These are phyloP conservation scores for Takifugu flavidus DNA, from an alignment of 2,113 vertebrate genomes.

Conservation along the genomic window DNA sequence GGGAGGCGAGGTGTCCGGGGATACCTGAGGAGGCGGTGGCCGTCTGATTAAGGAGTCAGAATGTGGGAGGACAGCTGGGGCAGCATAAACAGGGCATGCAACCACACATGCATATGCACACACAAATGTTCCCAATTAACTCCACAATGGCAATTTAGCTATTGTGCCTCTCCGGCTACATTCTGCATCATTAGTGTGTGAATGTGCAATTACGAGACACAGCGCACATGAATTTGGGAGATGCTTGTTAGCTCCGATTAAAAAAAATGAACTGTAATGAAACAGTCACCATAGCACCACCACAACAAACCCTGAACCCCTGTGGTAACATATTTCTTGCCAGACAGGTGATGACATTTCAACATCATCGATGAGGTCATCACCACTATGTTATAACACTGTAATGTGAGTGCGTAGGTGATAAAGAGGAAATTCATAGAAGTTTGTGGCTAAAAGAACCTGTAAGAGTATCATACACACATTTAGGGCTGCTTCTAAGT, in stretches of 20 bases:
- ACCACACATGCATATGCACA: constrained; percentile 11
- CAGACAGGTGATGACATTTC: not conserved
- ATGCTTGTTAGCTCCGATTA: not conserved
- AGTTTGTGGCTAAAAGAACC: no score
- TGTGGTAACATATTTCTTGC: constrained; percentile 1
- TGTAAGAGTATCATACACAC: no score
- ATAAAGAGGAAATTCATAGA: no score
- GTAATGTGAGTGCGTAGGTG: not conserved
- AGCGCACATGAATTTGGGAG: not conserved
- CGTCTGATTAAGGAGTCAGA: constrained; percentile 63
- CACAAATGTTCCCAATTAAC: not conserved
- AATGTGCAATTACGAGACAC: constrained; percentile 2
- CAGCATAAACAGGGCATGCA: constrained; percentile 26
- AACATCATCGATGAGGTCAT: not conserved
- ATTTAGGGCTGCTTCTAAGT: no score
- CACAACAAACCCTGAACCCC: not conserved
- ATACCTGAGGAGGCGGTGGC: constrained; percentile 43
- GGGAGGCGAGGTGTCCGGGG: constrained; percentile 51
- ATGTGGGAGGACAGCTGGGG: constrained; percentile 53
- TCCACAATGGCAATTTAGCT: not conserved
- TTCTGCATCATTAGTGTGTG: not conserved
- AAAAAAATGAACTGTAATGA: not conserved
- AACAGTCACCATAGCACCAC: constrained; percentile 1
- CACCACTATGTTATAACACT: constrained; percentile 11
- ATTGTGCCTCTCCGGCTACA: constrained; percentile 2